Base-by-base conservation (phyloP, 2,113 vertebrate genomes). In the Hippocampus zosterae region DNA sequence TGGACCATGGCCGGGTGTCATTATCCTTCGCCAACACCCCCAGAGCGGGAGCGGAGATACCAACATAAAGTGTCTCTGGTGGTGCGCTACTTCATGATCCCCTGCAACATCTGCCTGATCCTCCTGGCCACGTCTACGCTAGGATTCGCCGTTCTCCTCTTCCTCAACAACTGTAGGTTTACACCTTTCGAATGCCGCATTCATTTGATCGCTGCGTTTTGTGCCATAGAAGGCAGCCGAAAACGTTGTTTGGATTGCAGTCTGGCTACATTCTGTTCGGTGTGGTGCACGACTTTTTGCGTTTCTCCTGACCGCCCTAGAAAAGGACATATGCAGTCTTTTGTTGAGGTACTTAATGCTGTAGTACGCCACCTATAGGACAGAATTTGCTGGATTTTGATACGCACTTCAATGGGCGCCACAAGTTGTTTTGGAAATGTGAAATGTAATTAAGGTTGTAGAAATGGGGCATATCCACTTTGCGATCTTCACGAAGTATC, bases 21-120 rank as follows among this genome's bases (percentile, higher is more conserved):
- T 85, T 92, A 94, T 78, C 93, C 94, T 55, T 87, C 91, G 3
- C 84, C 90, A 1, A 81, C 91, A 69, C 87, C 92, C 16, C 78
- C 89, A 0, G 94, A 95, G 84, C 87, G 94, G 85, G 93, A 95
- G 69, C 92, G 93, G 25, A 83, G 93, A 84, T 96, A 95, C 88
- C 96, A 95, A 87, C 95, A 93, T 79, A 95, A 98, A 81, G 95
- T 96, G 73, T 98, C 97, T 44, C 74, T 97, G 92, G 95, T 97
- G 77, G 96, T 99, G 72, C 94, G 96, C 0, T 98, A 96, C 78
- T 96, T 98, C 86, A 98, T 96, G 95, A 94, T 98, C 80, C 96
- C 97, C 0, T 99, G 97, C 92, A 99, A 98, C 91, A 95, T 96
- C 88, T 99, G 97, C 86, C 92, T 98, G 81, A 98, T 99, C 88